A percentile compares a stretch with the other conserved stretches of the same genome.
These are phyloP conservation scores for Tiliacea aurago DNA, from an alignment of 2,888 invertebrate genomes.

Conservation along the genomic window DNA sequence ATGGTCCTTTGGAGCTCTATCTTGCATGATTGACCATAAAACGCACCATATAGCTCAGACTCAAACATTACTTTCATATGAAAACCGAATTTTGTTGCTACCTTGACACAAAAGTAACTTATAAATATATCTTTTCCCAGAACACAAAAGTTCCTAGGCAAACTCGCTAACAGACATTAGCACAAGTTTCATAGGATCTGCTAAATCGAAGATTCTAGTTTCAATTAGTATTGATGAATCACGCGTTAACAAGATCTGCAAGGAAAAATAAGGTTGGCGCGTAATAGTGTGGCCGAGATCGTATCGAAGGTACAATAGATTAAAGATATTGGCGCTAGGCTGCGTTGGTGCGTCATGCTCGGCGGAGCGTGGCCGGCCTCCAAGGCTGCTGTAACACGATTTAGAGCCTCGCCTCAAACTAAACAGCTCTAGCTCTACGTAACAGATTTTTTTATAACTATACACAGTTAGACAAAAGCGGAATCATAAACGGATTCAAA, in stretches of 20 bases:
- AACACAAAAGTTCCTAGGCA: conserved; percentile 8
- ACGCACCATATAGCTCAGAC: background rate
- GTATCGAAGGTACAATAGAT: conserved; percentile 75
- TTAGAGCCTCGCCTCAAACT: conserved; percentile 77
- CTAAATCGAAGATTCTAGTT: conserved; percentile 25
- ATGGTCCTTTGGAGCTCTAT: conserved; percentile 20
- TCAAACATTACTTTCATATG: background rate
- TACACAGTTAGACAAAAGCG: conserved; percentile 36
- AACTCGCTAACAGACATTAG: conserved; percentile 29
- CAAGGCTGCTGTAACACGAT: conserved; percentile 88
- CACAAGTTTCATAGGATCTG: conserved; percentile 21
- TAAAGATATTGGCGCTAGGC: conserved; percentile 82
- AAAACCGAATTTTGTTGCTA: conserved; percentile 9
- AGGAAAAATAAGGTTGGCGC: conserved; percentile 54
- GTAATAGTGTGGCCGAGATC: conserved; percentile 63
- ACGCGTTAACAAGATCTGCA: conserved; percentile 54
- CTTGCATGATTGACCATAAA: conserved; percentile 28
- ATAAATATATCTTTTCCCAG: conserved; percentile 15
- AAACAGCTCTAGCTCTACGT: conserved; percentile 75
- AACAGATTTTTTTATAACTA: conserved; percentile 70
- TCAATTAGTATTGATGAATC: conserved; percentile 57
- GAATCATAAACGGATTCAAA: conserved; percentile 48
- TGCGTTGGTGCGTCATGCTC: conserved; percentile 83
- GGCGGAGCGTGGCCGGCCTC: conserved; percentile 83
- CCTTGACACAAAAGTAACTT: background rate